Percentiles rank a stretch among this genome's conserved stretches.
Evolutionary conservation across 2,113 vertebrate genomes (phyloP).

Genomic region (Neotoma lepida): DNA sequence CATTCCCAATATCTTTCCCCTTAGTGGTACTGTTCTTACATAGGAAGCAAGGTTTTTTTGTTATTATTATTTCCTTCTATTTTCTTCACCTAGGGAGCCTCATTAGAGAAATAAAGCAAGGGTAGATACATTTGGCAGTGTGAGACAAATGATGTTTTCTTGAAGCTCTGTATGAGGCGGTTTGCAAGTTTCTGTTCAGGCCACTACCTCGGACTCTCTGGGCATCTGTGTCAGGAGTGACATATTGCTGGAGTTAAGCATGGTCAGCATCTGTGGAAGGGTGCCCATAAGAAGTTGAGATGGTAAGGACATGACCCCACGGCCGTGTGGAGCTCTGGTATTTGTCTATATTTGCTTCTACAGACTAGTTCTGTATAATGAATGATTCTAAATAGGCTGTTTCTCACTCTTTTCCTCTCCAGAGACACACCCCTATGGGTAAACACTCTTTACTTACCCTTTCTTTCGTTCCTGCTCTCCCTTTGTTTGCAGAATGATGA

Average conservation of each 20-base stretch:
- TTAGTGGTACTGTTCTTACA: conserved; percentile 41
- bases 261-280: not conserved
- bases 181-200: not conserved
- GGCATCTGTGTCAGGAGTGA: not conserved
- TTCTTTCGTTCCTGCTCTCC: not conserved
- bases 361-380: rapidly evolving
- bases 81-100: conserved; percentile 46
- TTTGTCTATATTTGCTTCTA: not conserved
- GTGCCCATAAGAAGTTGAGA: rapidly evolving
- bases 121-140: conserved; percentile 29
- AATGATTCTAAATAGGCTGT: rapidly evolving
- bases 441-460: rapidly evolving
- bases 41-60: not conserved
- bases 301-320: not conserved
- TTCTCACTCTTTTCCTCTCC: not conserved
- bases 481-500: not conserved
- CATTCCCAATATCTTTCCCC: not conserved
- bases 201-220: not conserved
- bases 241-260: not conserved
- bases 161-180: not conserved
- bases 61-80: conserved; percentile 30
- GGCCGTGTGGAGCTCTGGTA: not conserved
- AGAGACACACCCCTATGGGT: not conserved
- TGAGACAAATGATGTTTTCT: conserved; percentile 11
- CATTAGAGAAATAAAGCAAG: conserved; percentile 52